Evolutionary conservation across 2,888 invertebrate species (phyloP).

Genomic region (Melinaea menophilus): DNA sequence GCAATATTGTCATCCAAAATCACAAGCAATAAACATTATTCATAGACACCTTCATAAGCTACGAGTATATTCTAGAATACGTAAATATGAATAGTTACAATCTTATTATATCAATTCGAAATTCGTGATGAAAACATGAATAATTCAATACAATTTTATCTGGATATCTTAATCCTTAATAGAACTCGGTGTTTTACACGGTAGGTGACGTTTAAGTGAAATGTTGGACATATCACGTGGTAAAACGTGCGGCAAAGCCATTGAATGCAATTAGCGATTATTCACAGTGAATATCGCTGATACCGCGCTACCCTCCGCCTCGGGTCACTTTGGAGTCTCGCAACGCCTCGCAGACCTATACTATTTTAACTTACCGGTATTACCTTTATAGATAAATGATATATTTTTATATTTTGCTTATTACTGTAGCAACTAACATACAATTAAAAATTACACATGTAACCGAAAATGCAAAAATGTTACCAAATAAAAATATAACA

Average conservation of each 20-base stretch:
- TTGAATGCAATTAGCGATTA: conserved; percentile 70
- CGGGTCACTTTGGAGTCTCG: conserved; percentile 48
- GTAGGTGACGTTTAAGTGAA: conserved; percentile 20
- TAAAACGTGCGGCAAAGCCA: conserved; percentile 43
- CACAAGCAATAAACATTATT: not conserved
- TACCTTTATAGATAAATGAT: not conserved
- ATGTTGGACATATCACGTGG: conserved; percentile 26
- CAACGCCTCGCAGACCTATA: conserved; percentile 35
- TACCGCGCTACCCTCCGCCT: conserved; percentile 46
- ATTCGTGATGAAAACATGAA: conserved; percentile 1
- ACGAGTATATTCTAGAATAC: not conserved
- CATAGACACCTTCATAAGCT: not conserved
- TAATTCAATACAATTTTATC: conserved; percentile 8
- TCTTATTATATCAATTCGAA: not conserved
- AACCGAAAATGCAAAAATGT: too few relatives aligned
- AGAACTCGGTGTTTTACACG: conserved; percentile 18
- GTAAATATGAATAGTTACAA: not conserved
- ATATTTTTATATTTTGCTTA: not conserved
- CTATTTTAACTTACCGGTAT: conserved; percentile 1
- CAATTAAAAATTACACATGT: too few relatives aligned
- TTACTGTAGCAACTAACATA: too few relatives aligned
- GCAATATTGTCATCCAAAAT: not conserved
- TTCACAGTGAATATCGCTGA: conserved; percentile 47
- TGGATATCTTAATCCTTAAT: conserved; percentile 17
- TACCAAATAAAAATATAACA: too few relatives aligned